Evolutionary conservation across 2,797 vertebrate species (phyloP).

Genomic region (Tinamus major): DNA sequence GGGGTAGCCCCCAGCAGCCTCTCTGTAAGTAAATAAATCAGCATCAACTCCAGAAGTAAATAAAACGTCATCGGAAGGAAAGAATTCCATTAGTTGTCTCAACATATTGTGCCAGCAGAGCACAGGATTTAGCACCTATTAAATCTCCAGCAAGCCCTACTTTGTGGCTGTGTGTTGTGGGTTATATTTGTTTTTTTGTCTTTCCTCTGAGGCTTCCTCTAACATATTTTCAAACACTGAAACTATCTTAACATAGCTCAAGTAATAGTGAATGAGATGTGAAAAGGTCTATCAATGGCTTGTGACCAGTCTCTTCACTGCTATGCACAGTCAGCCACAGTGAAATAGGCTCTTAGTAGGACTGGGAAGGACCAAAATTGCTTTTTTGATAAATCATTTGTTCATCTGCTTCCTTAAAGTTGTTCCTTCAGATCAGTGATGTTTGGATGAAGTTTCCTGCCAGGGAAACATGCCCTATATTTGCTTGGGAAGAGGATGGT

Average conservation of each 20-base stretch:
- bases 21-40: neutral
- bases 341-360: constrained; percentile 27
- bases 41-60: neutral
- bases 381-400: constrained; percentile 33
- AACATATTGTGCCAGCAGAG: neutral
- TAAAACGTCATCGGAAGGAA: neutral
- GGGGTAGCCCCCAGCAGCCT: neutral
- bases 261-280: neutral
- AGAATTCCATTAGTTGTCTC: neutral
- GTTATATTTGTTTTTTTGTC: neutral
- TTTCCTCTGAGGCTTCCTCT: neutral
- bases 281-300: neutral
- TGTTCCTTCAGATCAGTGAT: constrained; percentile 54
- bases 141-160: too few relatives aligned
- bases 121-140: neutral
- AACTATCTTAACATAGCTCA: neutral
- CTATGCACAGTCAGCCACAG: neutral
- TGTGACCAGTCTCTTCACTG: neutral
- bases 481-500: neutral
- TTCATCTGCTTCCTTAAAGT: constrained; percentile 27
- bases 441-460: neutral
- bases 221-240: neutral
- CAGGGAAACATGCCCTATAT: neutral
- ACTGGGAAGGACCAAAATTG: constrained; percentile 29
- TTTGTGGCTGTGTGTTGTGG: neutral